Percentiles rank a stretch among this genome's conserved stretches.
Conservation (phyloP, 2,888 invertebrate species). For the Agonopterix alstromeriana region DNA sequence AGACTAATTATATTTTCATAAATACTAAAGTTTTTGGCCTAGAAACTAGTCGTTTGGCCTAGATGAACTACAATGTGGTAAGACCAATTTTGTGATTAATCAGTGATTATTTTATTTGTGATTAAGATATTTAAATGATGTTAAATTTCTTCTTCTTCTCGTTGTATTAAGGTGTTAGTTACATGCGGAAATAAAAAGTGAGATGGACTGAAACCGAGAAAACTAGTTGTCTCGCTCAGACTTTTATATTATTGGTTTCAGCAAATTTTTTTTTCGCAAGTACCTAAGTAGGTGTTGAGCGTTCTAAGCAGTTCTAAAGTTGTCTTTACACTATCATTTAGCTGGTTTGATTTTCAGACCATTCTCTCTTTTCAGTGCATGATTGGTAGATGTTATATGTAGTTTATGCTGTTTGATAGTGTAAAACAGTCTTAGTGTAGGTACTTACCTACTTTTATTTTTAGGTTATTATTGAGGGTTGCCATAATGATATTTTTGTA, state of each 20-base stretch:
- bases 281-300: too few species aligned
- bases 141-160: conserved; percentile 23
- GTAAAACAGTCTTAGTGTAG: too few species aligned
- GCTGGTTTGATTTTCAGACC: too few species aligned
- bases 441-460: conserved; percentile 22
- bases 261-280: too few species aligned
- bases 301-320: too few species aligned
- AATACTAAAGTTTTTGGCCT: not conserved
- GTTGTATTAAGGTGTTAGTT: conserved; percentile 6
- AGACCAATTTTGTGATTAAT: conserved; percentile 40
- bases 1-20: not conserved
- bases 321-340: too few species aligned
- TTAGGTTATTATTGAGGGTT: conserved; percentile 35
- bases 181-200: conserved; percentile 2
- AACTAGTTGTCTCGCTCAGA: too few species aligned
- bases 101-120: conserved; percentile 52
- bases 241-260: too few species aligned
- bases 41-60: conserved; percentile 1
- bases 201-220: too few species aligned
- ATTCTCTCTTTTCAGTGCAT: too few species aligned
- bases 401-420: conserved; percentile 7
- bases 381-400: too few species aligned
- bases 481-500: conserved; percentile 49
- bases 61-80: conserved; percentile 1
- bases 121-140: conserved; percentile 26